Percentiles rank a stretch among this genome's conserved stretches.
phyloP scores from a whole-genome alignment of 1,140 invertebrate species.

The Heliconius himera region DNA sequence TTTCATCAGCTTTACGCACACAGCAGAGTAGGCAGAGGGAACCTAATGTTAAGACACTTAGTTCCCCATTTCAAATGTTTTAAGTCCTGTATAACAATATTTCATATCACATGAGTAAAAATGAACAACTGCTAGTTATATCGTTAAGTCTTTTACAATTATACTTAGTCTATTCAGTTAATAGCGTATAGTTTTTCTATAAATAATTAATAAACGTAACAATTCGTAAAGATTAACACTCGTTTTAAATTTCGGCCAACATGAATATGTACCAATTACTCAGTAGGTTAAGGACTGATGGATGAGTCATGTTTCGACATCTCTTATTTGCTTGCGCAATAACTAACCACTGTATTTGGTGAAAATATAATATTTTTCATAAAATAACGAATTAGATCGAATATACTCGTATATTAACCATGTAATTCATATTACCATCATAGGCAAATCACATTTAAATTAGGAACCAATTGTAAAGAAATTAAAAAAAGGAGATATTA shows the following conservation, averaged over 20 bases:
- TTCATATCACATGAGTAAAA: not conserved
- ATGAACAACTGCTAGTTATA: not conserved
- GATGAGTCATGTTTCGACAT: slow-evolving; percentile 42
- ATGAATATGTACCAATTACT: slow-evolving; percentile 25
- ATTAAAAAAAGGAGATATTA: too few relatives aligned
- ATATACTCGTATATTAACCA: not conserved
- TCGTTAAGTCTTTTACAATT: not conserved
- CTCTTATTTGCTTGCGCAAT: slow-evolving; percentile 31
- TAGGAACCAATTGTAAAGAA: too few relatives aligned
- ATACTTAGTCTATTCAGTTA: not conserved
- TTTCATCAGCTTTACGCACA: too few relatives aligned
- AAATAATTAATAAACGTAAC: not conserved
- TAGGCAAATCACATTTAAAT: too few relatives aligned
- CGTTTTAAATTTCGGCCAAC: slow-evolving; percentile 11
- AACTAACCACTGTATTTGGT: not conserved
- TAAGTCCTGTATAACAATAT: too few relatives aligned
- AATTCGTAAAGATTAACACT: not conserved
- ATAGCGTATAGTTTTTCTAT: not conserved
- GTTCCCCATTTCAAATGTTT: not conserved
- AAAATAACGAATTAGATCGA: not conserved
- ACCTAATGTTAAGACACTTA: too few relatives aligned
- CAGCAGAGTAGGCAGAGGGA: too few relatives aligned
- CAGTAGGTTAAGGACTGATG: slow-evolving; percentile 40
- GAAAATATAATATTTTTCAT: not conserved
- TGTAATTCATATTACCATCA: not conserved